Evolutionary conservation across 2,113 vertebrate genomes (phyloP), one percentile per base, ranked within the genome.

Genomic region (Spilogale gracilis): DNA sequence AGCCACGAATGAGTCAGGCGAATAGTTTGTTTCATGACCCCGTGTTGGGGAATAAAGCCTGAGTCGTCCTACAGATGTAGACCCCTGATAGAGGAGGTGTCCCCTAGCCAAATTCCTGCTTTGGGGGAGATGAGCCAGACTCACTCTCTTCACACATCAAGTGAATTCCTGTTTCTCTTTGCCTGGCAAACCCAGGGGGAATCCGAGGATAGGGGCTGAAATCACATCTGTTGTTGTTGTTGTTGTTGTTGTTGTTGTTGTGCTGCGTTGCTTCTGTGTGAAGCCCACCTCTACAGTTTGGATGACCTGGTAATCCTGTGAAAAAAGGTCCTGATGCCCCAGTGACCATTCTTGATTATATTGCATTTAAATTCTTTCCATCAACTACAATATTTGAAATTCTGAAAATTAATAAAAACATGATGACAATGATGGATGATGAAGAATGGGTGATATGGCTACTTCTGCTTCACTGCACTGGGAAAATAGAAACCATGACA

Each of bases 321-420:
- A 96, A 88, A 54, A 81, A 2, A 71, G 83, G 56, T 96, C 94
- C 94, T 93, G 94, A 94, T 94, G 92, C 97, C 93, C 89, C 82
- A 86, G 82, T 97, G 16, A 95, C 89, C 95, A 97, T 97, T 93
- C 86, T 96, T 96, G 21, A 0, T 96, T 79, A 0, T 21, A 88
- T 97, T 92, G 83, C 94, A 95, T 92, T 97, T 97, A 96, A 97
- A 98, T 95, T 78, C 88, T 95, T 54, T 94, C 69, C 58, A 83
- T 94, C 63, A 52, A 91, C 81, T n/a, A 18, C 11, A 89, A 65
- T n/a, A 96, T 94, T 50, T 61, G 94, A 97, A 96, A 78, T 81
- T 89, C 96, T 98, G 89, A 96, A 84, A 95, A 97, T 95, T 89
- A 63, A 92, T 93, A 96, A 96, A 14, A 7, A 73, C 23, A 21